These are phyloP conservation scores for Berghia stephanieae DNA, from an alignment of 1,140 invertebrate genomes.

Conservation along the genomic window DNA sequence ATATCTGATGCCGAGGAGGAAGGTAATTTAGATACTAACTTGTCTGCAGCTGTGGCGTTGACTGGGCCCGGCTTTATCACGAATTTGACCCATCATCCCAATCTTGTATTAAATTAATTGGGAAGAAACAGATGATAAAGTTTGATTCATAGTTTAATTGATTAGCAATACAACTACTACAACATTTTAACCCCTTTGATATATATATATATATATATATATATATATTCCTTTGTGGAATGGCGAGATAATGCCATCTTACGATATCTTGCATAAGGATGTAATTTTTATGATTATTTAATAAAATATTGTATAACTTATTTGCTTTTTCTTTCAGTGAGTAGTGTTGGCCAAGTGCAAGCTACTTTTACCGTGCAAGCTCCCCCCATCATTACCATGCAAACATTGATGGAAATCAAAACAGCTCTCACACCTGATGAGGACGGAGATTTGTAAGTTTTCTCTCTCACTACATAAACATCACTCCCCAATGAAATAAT, in stretches of 20 bases:
- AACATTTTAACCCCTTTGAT: too few relatives aligned
- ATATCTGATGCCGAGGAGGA: too few relatives aligned
- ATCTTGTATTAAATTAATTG: too few relatives aligned
- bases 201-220: too few relatives aligned
- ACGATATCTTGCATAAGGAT: background rate
- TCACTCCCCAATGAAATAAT: background rate
- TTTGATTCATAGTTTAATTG: too few relatives aligned
- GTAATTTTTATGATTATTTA: background rate
- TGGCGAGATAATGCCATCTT: background rate
- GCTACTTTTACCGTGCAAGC: conserved; percentile 24
- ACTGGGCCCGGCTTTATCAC: too few relatives aligned
- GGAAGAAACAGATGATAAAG: too few relatives aligned
- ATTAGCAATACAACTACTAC: too few relatives aligned
- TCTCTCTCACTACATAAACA: background rate
- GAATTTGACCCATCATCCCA: too few relatives aligned
- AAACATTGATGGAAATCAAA: conserved; percentile 45
- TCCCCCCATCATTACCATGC: conserved; percentile 32
- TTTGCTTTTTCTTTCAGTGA: background rate
- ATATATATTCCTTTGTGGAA: too few relatives aligned
- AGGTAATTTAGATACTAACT: too few relatives aligned
- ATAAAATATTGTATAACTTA: background rate
- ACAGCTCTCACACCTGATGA: conserved; percentile 47
- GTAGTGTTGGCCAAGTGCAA: background rate
- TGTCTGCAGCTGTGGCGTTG: too few relatives aligned
- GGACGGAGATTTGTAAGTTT: conserved; percentile 50